A percentile compares a stretch with the other conserved stretches of the same genome.
Conservation (phyloP, 2,888 invertebrate species). For the Leptopterna dolabrata region DNA sequence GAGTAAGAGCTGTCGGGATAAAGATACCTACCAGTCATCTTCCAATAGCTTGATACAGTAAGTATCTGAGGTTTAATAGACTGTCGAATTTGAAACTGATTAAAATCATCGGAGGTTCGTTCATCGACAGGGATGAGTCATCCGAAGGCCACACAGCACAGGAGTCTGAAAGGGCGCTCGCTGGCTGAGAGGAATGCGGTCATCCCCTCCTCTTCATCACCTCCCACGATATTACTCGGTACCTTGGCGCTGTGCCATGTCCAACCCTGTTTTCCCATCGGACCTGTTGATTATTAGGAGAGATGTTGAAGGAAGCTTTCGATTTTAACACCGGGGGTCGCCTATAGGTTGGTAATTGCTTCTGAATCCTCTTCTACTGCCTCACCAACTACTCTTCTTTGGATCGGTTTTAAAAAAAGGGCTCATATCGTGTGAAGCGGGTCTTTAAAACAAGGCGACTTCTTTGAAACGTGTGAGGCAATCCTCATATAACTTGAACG, state of each 20-base stretch:
- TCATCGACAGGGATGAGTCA: not conserved
- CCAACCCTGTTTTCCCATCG: not conserved
- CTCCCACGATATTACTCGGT: not conserved
- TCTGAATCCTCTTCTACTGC: not conserved
- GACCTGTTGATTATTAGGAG: slow-evolving; percentile 25
- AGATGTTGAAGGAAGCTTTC: not conserved
- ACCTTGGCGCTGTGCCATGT: not conserved
- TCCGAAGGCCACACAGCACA: not conserved
- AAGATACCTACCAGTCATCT: no score
- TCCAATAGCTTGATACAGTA: no score
- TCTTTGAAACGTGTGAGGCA: no score
- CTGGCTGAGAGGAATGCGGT: slow-evolving; percentile 2
- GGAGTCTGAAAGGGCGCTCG: not conserved
- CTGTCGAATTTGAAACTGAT: no score
- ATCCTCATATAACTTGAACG: no score
- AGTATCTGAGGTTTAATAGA: no score
- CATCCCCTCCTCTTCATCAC: not conserved
- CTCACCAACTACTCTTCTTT: not conserved
- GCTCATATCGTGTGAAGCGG: not conserved
- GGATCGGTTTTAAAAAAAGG: not conserved
- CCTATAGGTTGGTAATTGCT: not conserved
- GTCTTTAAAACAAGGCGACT: not conserved
- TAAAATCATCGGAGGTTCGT: not conserved
- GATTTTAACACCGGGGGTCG: not conserved
- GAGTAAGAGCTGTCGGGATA: no score